A percentile compares a stretch with the other conserved stretches of the same genome.
These are phyloP conservation scores for Hystrix brachyura DNA, from an alignment of 2,113 vertebrate genomes.

Conservation along the genomic window DNA sequence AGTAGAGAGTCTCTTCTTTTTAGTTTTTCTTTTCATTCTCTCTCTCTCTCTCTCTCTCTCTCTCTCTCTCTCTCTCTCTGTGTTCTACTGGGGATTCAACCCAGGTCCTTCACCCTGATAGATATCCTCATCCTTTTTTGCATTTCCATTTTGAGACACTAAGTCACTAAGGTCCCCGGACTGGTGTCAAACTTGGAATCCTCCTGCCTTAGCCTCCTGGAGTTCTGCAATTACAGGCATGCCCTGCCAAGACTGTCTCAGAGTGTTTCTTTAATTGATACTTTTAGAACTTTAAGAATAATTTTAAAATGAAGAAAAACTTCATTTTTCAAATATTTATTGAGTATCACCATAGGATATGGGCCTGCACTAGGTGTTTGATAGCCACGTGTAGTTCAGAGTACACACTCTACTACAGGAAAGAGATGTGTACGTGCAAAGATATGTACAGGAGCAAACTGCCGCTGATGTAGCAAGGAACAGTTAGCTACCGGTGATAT, in stretches of 20 bases:
- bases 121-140: not conserved
- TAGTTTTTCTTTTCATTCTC: not conserved
- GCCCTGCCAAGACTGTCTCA: fast-evolving
- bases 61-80: too few species aligned
- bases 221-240: not conserved
- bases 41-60: too few species aligned
- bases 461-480: not conserved
- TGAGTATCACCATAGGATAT: not conserved
- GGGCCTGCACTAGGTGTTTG: not conserved
- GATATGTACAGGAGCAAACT: not conserved
- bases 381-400: not conserved
- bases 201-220: not conserved
- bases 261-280: not conserved
- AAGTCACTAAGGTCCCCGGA: not conserved
- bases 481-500: not conserved
- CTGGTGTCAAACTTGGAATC: not conserved
- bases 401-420: not conserved
- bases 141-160: not conserved
- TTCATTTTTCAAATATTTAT: not conserved
- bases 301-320: not conserved
- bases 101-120: not conserved
- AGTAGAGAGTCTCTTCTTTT: not conserved
- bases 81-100: not conserved
- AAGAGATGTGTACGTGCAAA: not conserved
- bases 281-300: not conserved